Evolutionary conservation across 2,888 invertebrate species (phyloP), one percentile per base, ranked within the genome.

Genomic region (Flexamia atlantica): DNA sequence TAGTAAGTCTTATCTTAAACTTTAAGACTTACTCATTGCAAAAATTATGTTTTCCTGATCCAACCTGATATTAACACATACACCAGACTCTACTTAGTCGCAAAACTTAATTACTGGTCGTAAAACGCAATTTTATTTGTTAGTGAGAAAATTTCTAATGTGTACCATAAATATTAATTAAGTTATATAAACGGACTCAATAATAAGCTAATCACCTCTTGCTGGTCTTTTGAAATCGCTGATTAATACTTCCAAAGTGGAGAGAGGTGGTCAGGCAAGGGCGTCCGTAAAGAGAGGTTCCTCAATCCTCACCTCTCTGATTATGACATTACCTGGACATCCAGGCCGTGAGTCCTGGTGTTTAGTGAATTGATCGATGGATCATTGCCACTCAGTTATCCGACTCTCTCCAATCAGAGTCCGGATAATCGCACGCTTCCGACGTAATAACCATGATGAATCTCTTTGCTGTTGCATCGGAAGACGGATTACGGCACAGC

Each of bases 361-460:
- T 64, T 64, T 17, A 17, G 30, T 30, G 30, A 64, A 64, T 64
- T 30, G 30, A 46, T 4, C 25, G 23, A 3, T 10, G 64, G 64
- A 64, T 64, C 64, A 28, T 64, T 30, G 64, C 64, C 28, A 28
- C 64, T 17, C 30, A 30, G 57, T 4, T 30, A 64, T 25, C 64
- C 14, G 28, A 64, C 64, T 64, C 30, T 64, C 64, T 28, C 64
- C 64, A 64, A 30, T 28, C 64, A 23, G 64, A 20, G 3, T 10
- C 30, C 64, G 17, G 28, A 64, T 53, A 23, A 53, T 53, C 14
- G 7, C 46, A 46, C 46, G 53, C 7, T 53, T 23, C 9, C 20
- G 64, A 28, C 30, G 28, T 25, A 57, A 57, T 23, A 57, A 57
- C 57, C 28, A 64, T 64, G 64, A 64, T 64, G 25, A 28, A 64